Evolutionary conservation across 1,140 invertebrate genomes (phyloP).

Genomic region (Penaeus japonicus): DNA sequence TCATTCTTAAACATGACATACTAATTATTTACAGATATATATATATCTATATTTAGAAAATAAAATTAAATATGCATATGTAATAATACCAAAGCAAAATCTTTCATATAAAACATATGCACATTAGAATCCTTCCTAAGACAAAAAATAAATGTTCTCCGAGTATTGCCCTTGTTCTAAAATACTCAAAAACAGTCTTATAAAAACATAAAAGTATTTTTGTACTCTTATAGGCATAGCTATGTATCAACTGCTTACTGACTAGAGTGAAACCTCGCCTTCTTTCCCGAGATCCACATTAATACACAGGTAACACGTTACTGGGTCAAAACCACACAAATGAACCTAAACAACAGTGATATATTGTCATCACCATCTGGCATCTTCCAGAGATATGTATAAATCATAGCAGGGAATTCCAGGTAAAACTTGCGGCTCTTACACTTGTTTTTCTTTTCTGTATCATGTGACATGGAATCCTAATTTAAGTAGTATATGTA

Average conservation of each 20-base stretch:
- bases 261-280: conserved; percentile 10
- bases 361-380: too few relatives aligned
- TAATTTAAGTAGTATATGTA: too few relatives aligned
- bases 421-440: too few relatives aligned
- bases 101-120: background rate
- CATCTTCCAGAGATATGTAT: too few relatives aligned
- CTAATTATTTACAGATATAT: background rate
- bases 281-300: too few relatives aligned
- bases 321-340: background rate
- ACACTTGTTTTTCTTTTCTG: too few relatives aligned
- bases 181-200: background rate
- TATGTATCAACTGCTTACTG: conserved; percentile 22
- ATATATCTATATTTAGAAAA: background rate
- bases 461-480: too few relatives aligned
- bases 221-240: conserved; percentile 39
- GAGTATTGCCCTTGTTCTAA: too few relatives aligned
- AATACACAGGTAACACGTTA: too few relatives aligned
- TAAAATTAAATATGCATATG: background rate
- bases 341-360: background rate
- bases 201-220: background rate
- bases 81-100: background rate
- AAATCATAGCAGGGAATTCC: too few relatives aligned
- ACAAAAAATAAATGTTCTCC: too few relatives aligned
- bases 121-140: background rate
- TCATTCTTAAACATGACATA: too few relatives aligned